Evolutionary conservation across 2,797 vertebrate species (phyloP).

Genomic region (Protonibea diacanthus): DNA sequence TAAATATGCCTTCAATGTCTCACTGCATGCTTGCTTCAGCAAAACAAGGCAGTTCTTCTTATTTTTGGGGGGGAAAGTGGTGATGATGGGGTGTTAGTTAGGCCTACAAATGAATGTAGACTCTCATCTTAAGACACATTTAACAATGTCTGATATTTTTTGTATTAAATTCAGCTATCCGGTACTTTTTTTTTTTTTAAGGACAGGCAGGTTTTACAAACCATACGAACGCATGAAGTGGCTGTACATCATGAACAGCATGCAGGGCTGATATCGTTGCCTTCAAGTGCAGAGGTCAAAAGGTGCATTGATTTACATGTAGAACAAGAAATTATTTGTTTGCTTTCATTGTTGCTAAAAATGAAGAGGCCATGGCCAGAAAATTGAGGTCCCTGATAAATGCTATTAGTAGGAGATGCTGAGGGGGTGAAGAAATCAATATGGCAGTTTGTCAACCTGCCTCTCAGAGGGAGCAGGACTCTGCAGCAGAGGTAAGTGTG

Average conservation of each 20-base stretch:
- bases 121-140: not conserved
- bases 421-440: constrained; percentile 90
- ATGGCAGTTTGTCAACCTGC: constrained; percentile 94
- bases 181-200: constrained; percentile 15
- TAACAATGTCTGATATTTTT: not conserved
- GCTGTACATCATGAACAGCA: constrained; percentile 12
- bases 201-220: constrained; percentile 24
- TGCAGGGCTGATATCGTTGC: constrained; percentile 40
- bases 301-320: constrained; percentile 99
- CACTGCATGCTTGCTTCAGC: not conserved
- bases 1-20: constrained; percentile 11
- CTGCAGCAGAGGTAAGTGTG: constrained; percentile 85
- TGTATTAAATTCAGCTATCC: not conserved
- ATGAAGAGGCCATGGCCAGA: constrained; percentile 85
- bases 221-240: not conserved
- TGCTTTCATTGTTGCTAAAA: constrained; percentile 94
- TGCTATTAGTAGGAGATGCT: constrained; percentile 90
- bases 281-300: constrained; percentile 86
- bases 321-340: constrained; percentile 98
- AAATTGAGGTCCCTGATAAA: constrained; percentile 94
- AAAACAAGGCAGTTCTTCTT: not conserved
- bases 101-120: not conserved
- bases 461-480: constrained; percentile 87
- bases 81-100: not conserved
- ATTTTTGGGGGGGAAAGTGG: not conserved